Conservation (phyloP, 2,113 vertebrate genomes). For the Amazona vittata region DNA sequence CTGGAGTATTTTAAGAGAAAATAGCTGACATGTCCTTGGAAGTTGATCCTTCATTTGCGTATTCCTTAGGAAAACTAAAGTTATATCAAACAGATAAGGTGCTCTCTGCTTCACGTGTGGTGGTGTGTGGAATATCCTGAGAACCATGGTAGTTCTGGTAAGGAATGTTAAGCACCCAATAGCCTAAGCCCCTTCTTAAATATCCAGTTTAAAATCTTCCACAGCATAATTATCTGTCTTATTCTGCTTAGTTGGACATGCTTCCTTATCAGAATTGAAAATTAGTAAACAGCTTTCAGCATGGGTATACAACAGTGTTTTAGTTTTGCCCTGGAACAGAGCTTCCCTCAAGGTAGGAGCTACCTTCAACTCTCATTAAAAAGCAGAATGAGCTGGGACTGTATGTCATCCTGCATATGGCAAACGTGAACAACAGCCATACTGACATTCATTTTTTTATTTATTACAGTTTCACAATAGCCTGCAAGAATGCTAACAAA, state of each 20-base stretch:
- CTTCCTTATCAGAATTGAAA: constrained; percentile 19
- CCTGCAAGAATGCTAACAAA: neutral
- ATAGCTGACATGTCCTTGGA: neutral
- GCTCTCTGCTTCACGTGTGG: fast-evolving
- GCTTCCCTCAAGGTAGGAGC: neutral
- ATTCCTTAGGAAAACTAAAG: neutral
- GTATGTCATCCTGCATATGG: neutral
- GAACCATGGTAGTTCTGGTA: neutral
- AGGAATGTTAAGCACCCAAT: neutral
- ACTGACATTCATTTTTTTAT: neutral
- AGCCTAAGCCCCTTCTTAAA: neutral
- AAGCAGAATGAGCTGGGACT: neutral
- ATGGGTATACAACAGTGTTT: neutral
- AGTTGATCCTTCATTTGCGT: neutral
- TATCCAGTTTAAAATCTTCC: neutral
- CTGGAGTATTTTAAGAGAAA: neutral
- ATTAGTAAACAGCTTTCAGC: neutral
- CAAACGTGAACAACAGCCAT: neutral
- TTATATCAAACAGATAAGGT: neutral
- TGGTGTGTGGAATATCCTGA: neutral
- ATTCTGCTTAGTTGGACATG: neutral
- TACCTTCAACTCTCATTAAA: neutral
- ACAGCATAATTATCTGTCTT: neutral
- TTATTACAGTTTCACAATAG: neutral
- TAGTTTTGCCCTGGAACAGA: neutral